phyloP scores from a whole-genome alignment of 2,113 vertebrate genomes.

The Hypomesus transpacificus region DNA sequence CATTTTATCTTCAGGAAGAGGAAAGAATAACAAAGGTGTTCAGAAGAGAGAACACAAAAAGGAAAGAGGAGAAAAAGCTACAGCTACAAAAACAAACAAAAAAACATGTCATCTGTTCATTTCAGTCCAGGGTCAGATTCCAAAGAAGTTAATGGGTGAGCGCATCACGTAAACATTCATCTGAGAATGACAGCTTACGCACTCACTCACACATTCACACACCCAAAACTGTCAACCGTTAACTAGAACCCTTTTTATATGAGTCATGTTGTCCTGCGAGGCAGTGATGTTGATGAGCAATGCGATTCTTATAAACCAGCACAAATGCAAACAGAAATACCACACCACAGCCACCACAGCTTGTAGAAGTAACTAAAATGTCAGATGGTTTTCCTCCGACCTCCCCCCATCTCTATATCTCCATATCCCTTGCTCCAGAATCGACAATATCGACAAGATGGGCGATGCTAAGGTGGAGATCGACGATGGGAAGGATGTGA shows the following conservation, averaged over 20 bases:
- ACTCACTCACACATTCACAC: conserved; percentile 3
- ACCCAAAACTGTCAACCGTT: conserved; percentile 19
- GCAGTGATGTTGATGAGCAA: background rate
- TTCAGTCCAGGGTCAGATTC: conserved; percentile 71
- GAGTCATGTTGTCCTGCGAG: background rate
- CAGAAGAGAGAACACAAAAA: background rate
- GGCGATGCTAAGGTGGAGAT: conserved; percentile 77
- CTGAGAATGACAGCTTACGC: too few relatives aligned
- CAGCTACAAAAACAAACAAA: background rate
- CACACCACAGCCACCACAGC: too few relatives aligned
- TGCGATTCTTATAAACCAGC: background rate
- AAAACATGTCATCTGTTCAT: conserved; percentile 75
- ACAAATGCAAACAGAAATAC: background rate
- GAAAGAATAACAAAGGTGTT: background rate
- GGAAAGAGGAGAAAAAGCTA: background rate
- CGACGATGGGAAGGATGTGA: conserved; percentile 78
- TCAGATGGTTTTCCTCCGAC: background rate
- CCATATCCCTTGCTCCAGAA: background rate
- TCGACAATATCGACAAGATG: conserved; percentile 63
- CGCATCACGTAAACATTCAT: conserved; percentile 12
- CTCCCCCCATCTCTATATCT: background rate
- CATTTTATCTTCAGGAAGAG: too few relatives aligned
- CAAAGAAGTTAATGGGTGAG: conserved; percentile 73
- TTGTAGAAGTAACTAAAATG: too few relatives aligned
- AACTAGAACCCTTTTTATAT: background rate